Evolutionary conservation across 2,888 invertebrate species (phyloP).

Genomic region (Drosophila paranaensis): DNA sequence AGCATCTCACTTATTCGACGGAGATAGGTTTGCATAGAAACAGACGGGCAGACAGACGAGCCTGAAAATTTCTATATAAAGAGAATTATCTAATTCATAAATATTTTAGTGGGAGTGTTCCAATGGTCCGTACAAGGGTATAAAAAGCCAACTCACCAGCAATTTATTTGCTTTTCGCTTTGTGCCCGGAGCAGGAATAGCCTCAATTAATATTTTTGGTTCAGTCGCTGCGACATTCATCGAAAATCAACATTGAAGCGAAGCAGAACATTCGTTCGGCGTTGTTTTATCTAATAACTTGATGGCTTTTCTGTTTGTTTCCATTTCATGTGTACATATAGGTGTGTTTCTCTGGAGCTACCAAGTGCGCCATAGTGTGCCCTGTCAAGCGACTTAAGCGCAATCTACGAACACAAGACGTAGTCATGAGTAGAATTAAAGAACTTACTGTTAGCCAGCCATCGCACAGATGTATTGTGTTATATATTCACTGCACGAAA

Average conservation of each 20-base stretch:
- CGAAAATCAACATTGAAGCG: constrained; percentile 36
- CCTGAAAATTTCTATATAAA: background rate
- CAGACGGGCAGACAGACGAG: background rate
- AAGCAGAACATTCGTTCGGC: constrained; percentile 33
- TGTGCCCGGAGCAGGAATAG: background rate
- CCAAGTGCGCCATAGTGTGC: background rate
- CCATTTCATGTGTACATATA: constrained; percentile 42
- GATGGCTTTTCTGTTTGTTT: constrained; percentile 49
- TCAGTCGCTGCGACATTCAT: constrained; percentile 48
- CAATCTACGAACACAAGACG: constrained; percentile 14
- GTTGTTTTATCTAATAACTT: constrained; percentile 35
- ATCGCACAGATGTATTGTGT: background rate
- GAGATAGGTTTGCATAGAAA: too few relatives aligned
- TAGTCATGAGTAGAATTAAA: constrained; percentile 22
- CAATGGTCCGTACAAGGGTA: background rate
- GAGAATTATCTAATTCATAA: background rate
- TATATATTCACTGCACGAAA: background rate
- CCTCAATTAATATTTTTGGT: constrained; percentile 51
- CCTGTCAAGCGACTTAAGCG: constrained; percentile 23
- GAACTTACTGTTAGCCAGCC: background rate
- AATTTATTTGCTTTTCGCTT: background rate
- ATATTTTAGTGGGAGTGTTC: background rate
- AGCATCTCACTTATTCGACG: background rate
- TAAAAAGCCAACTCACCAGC: constrained; percentile 1
- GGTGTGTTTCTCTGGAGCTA: constrained; percentile 49